Conservation (phyloP, 1,140 invertebrate genomes). For the Coelopa frigida region DNA sequence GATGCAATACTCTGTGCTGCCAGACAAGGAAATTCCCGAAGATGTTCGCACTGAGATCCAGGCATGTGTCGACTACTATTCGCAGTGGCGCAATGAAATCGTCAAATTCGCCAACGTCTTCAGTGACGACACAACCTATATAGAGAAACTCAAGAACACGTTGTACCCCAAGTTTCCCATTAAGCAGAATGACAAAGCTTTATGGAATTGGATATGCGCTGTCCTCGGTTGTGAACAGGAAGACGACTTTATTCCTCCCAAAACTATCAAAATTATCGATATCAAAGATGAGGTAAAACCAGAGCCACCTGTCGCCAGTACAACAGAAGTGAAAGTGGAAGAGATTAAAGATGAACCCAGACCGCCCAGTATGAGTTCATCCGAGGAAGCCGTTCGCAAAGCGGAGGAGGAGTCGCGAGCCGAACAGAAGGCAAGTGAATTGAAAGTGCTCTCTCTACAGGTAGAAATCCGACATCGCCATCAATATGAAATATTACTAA, state of each 20-base stretch:
- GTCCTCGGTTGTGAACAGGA: constrained; percentile 39
- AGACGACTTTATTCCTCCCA: constrained; percentile 41
- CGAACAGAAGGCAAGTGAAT: constrained; percentile 34
- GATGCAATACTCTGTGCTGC: constrained; percentile 74
- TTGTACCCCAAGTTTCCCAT: constrained; percentile 58
- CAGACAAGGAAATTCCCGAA: constrained; percentile 73
- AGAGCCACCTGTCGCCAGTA: neutral
- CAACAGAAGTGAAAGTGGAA: constrained; percentile 15
- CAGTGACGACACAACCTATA: constrained; percentile 63
- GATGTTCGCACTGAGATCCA: constrained; percentile 82
- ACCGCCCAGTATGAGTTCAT: constrained; percentile 10
- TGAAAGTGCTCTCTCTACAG: constrained; percentile 42
- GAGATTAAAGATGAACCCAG: too few species aligned
- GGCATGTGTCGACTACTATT: constrained; percentile 78
- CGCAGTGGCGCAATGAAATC: constrained; percentile 61
- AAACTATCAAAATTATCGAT: constrained; percentile 38
- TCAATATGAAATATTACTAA: too few species aligned
- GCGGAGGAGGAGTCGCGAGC: constrained; percentile 30
- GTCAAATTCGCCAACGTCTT: constrained; percentile 72
- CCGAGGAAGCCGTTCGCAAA: constrained; percentile 25
- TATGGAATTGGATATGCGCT: constrained; percentile 52
- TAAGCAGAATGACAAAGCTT: constrained; percentile 55
- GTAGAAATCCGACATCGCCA: too few species aligned
- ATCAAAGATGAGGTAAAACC: constrained; percentile 24
- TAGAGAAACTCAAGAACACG: constrained; percentile 70